A percentile compares a stretch with the other conserved stretches of the same genome.
Evolutionary conservation across 2,888 invertebrate genomes (phyloP).

Genomic region (Xestia xanthographa): DNA sequence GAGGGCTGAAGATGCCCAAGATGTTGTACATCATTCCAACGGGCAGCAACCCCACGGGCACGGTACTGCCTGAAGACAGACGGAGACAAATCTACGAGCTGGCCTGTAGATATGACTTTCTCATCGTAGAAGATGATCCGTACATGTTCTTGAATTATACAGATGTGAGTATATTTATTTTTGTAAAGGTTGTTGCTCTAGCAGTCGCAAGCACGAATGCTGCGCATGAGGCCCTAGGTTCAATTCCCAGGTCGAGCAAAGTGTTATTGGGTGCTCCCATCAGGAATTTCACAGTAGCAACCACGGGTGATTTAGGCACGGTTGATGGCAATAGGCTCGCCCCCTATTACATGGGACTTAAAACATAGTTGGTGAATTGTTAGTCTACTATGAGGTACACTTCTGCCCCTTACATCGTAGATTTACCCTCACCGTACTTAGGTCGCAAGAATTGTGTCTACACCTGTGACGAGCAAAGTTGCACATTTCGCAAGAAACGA

Average conservation of each 20-base stretch:
- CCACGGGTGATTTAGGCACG: neutral
- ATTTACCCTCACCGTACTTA: neutral
- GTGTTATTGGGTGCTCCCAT: too few relatives aligned
- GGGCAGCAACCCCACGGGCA: slow-evolving; percentile 94
- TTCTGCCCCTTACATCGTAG: slow-evolving; percentile 12
- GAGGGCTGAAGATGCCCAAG: slow-evolving; percentile 92
- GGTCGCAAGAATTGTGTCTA: neutral
- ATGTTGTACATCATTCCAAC: slow-evolving; percentile 94
- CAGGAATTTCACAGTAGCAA: neutral
- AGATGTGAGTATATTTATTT: slow-evolving; percentile 82
- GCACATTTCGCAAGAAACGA: neutral
- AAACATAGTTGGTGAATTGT: too few relatives aligned
- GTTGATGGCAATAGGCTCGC: neutral
- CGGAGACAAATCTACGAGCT: slow-evolving; percentile 93
- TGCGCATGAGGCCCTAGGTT: too few relatives aligned
- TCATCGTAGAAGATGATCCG: slow-evolving; percentile 96
- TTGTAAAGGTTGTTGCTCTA: neutral
- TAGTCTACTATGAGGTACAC: too few relatives aligned
- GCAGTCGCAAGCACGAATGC: too few relatives aligned
- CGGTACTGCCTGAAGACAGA: slow-evolving; percentile 92
- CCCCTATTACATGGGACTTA: too few relatives aligned
- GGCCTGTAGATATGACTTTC: slow-evolving; percentile 93
- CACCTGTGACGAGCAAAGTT: neutral
- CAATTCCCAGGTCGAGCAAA: too few relatives aligned
- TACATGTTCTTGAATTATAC: slow-evolving; percentile 95